Evolutionary conservation across 2,113 vertebrate species (phyloP).

Genomic region (Emydura subglobosa): DNA sequence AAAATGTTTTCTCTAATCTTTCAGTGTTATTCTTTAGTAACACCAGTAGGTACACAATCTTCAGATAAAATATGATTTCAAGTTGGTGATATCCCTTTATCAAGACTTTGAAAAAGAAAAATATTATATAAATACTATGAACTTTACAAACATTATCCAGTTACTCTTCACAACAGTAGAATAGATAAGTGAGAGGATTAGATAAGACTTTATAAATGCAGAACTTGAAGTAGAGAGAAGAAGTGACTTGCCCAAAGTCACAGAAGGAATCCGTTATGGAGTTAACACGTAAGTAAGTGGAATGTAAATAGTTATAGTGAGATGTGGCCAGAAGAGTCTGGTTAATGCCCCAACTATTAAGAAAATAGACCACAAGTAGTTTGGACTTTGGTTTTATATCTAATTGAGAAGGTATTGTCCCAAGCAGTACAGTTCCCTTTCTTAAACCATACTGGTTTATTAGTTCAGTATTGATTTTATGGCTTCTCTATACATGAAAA

Average conservation of each 20-base stretch:
- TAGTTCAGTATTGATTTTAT: background rate
- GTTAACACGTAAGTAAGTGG: background rate
- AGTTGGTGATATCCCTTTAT: no score
- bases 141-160: background rate
- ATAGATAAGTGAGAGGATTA: background rate
- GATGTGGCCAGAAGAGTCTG: background rate
- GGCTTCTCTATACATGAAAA: background rate
- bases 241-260: background rate
- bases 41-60: no score
- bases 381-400: background rate
- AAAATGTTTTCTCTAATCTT: background rate
- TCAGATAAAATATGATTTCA: no score
- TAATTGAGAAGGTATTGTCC: background rate
- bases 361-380: background rate
- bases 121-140: no score
- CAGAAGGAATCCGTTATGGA: background rate
- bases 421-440: background rate
- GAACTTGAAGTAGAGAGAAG: background rate
- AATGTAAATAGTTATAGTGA: background rate
- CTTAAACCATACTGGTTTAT: background rate
- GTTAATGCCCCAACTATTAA: background rate
- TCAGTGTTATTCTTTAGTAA: background rate
- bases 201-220: background rate
- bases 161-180: background rate
- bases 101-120: no score